These are phyloP conservation scores for Drosophila neonasuta DNA, from an alignment of 2,888 invertebrate genomes.

Conservation along the genomic window DNA sequence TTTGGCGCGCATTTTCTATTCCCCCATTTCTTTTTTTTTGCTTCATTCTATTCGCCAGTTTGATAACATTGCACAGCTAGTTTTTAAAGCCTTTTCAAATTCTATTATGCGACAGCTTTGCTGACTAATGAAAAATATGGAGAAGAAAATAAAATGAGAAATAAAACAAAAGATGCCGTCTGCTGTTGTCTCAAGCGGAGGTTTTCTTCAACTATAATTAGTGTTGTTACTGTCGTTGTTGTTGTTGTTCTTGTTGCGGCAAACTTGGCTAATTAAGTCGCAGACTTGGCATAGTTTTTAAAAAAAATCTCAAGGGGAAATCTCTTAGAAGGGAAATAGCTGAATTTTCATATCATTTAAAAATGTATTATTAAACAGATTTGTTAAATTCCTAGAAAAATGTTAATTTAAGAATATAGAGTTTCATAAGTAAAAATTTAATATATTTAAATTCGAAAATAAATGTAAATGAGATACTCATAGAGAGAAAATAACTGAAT, in stretches of 20 bases:
- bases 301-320: background rate
- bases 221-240: conserved; percentile 25
- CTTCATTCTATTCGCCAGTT: conserved; percentile 24
- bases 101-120: conserved; percentile 62
- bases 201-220: conserved; percentile 47
- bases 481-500: too few species aligned
- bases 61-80: conserved; percentile 45
- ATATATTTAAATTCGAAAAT: too few species aligned
- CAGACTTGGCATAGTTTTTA: conserved; percentile 46
- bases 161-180: conserved; percentile 23
- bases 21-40: conserved; percentile 9
- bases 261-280: conserved; percentile 54
- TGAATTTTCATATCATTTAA: too few species aligned
- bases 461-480: too few species aligned
- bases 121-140: conserved; percentile 56
- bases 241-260: conserved; percentile 9
- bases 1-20: conserved; percentile 5
- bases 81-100: conserved; percentile 59
- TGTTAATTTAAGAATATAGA: too few species aligned
- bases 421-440: too few species aligned
- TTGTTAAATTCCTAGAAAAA: too few species aligned
- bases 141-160: conserved; percentile 2
- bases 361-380: too few species aligned
- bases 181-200: conserved; percentile 27
- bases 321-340: too few species aligned